Percentiles rank a stretch among this genome's conserved stretches.
phyloP scores from a whole-genome alignment of 1,140 invertebrate species.

The Acyrthosiphon pisum region DNA sequence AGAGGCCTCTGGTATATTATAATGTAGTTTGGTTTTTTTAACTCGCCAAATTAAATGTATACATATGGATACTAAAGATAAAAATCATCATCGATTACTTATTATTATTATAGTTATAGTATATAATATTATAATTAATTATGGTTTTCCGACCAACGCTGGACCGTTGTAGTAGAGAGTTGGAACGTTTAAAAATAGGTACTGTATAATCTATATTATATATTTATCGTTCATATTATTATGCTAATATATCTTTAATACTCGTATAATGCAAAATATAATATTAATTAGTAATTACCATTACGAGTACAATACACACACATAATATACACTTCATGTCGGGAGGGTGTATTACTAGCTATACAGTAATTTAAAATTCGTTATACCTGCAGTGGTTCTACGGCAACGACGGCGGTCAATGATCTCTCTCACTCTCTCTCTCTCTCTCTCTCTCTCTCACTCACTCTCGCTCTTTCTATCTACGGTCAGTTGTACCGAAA shows the following conservation, averaged over 20 bases:
- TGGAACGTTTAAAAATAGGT: neutral
- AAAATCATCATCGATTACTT: neutral
- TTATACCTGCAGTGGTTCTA: constrained; percentile 35
- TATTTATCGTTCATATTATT: constrained; percentile 1
- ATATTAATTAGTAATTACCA: constrained; percentile 18
- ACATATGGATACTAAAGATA: neutral
- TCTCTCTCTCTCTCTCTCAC: constrained; percentile 22
- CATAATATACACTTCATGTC: neutral
- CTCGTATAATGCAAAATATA: neutral
- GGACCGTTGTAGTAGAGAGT: neutral
- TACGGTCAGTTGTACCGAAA: neutral
- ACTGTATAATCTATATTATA: neutral
- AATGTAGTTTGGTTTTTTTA: neutral
- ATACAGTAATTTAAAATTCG: constrained; percentile 53
- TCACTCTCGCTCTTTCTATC: neutral
- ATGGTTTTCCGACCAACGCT: neutral
- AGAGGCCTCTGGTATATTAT: neutral
- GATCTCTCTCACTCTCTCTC: no score
- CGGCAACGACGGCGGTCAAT: constrained; percentile 33
- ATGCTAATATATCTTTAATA: neutral
- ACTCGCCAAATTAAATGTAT: neutral
- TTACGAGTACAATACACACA: neutral
- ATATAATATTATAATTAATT: neutral
- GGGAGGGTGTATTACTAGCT: neutral
- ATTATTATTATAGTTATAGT: neutral